Conservation (phyloP, 2,888 invertebrate species). For the Melitaea athalia region DNA sequence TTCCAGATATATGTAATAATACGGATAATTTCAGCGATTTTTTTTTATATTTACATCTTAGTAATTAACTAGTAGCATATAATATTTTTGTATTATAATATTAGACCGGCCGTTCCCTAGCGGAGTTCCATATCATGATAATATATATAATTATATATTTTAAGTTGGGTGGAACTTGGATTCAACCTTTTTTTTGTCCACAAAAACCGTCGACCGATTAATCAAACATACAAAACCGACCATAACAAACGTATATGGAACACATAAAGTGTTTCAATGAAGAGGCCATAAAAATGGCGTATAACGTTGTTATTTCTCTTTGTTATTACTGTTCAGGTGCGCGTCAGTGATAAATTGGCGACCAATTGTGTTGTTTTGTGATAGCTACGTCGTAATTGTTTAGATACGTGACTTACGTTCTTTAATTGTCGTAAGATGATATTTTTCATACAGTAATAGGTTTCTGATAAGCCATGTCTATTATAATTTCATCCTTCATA, state of each 20-base stretch:
- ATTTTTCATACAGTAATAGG: neutral
- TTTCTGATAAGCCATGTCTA: no score
- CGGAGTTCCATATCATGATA: no score
- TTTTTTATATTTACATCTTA: no score
- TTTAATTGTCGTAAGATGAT: neutral
- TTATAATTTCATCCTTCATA: no score
- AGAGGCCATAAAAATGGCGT: constrained; percentile 71
- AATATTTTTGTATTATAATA: no score
- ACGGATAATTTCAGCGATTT: no score
- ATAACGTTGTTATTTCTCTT: constrained; percentile 72
- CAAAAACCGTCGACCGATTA: constrained; percentile 32
- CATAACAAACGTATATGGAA: constrained; percentile 15
- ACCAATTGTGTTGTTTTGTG: constrained; percentile 67
- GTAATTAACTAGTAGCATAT: no score
- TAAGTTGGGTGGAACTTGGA: neutral
- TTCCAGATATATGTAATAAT: no score
- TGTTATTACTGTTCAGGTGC: constrained; percentile 78
- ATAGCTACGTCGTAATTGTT: constrained; percentile 30
- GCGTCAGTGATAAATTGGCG: constrained; percentile 68
- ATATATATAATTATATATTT: no score
- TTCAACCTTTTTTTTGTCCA: constrained; percentile 26
- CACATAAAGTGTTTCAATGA: constrained; percentile 62
- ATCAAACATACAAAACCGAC: constrained; percentile 27
- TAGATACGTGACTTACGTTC: constrained; percentile 23
- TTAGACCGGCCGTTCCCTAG: no score